These are phyloP conservation scores for Frankliniella fusca DNA, from an alignment of 2,888 invertebrate species.

Conservation along the genomic window DNA sequence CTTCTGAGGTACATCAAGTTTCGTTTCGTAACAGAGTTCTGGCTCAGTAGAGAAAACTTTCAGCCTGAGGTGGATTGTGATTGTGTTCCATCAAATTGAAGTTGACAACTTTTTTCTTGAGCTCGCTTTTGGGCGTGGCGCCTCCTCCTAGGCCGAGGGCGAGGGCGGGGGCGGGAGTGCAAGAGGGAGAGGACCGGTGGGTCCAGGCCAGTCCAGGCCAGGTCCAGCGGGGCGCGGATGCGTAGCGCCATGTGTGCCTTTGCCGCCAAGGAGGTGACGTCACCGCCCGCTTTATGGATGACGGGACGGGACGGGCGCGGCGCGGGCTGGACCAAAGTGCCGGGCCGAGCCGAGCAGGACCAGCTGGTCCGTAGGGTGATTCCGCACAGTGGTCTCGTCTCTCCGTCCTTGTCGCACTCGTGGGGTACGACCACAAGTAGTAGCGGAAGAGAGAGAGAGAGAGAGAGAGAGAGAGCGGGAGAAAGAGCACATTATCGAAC, in stretches of 20 bases:
- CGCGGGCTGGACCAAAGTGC: not conserved
- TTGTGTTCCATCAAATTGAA: not conserved
- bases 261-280: not conserved
- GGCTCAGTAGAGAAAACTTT: not conserved
- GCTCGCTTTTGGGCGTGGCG: not conserved
- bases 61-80: not conserved
- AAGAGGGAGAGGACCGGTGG: not conserved
- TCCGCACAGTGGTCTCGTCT: not conserved
- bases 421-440: too few species aligned
- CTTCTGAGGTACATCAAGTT: not conserved
- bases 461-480: too few species aligned
- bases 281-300: slow-evolving; percentile 6
- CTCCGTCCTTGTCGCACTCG: not conserved
- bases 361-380: not conserved
- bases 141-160: not conserved
- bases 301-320: not conserved
- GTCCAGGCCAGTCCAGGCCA: not conserved
- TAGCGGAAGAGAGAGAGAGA: too few species aligned
- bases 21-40: not conserved
- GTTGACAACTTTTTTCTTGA: not conserved
- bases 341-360: not conserved
- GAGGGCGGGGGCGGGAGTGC: too few species aligned
- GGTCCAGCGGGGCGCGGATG: not conserved
- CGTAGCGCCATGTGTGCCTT: not conserved
- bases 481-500: too few species aligned